Conservation (phyloP, 2,888 invertebrate genomes). For the Thecophora atra region DNA sequence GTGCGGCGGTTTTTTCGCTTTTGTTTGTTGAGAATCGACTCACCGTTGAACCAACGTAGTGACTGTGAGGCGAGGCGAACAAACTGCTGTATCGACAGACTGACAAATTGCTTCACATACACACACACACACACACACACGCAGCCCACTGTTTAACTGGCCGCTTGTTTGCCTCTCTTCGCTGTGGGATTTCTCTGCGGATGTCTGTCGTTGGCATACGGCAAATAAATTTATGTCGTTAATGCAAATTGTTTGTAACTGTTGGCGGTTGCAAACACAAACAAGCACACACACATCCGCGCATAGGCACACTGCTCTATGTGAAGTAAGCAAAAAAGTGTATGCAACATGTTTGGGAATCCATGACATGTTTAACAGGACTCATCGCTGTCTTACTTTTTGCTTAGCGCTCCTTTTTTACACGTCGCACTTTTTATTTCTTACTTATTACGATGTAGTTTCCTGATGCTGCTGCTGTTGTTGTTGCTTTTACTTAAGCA, state of each 20-base stretch:
- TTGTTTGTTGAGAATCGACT: too few species aligned
- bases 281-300: constrained; percentile 10
- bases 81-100: too few species aligned
- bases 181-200: too few species aligned
- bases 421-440: neutral
- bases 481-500: constrained; percentile 11
- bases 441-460: too few species aligned
- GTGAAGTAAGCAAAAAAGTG: neutral
- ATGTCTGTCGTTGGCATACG: constrained; percentile 33
- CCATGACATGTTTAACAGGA: neutral
- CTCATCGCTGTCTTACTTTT: neutral
- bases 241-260: constrained; percentile 46
- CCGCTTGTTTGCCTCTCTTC: too few species aligned
- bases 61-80: too few species aligned
- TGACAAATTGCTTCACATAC: too few species aligned
- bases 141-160: too few species aligned
- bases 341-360: neutral
- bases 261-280: constrained; percentile 19
- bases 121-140: too few species aligned
- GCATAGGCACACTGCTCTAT: neutral
- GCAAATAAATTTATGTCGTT: constrained; percentile 45
- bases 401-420: neutral
- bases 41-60: too few species aligned
- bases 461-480: neutral
- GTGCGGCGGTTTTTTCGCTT: too few species aligned